These are phyloP conservation scores for Amphipoea oculea DNA, from an alignment of 2,888 invertebrate genomes.

Conservation along the genomic window DNA sequence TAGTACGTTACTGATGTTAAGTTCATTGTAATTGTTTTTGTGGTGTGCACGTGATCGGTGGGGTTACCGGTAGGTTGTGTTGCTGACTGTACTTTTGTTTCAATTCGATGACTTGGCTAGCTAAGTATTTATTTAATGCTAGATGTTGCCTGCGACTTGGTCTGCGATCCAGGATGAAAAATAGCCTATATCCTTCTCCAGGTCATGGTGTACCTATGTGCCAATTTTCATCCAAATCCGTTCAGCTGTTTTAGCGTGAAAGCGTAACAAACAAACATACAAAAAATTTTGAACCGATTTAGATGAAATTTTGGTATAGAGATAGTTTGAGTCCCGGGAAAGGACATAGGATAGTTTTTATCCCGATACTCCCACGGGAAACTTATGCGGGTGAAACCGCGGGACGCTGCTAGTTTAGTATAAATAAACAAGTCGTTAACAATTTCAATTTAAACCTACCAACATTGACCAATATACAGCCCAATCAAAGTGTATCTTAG, in stretches of 20 bases:
- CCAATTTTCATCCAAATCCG: background rate
- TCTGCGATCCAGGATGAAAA: background rate
- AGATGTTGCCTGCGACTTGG: background rate
- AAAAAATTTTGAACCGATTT: no score
- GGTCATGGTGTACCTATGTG: background rate
- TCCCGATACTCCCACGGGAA: no score
- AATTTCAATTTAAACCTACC: conserved; percentile 31
- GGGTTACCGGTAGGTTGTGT: conserved; percentile 47
- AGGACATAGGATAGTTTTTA: no score
- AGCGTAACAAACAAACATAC: background rate
- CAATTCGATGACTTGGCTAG: background rate
- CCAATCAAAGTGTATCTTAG: conserved; percentile 40
- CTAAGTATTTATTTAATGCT: background rate
- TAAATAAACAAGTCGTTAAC: background rate
- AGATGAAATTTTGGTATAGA: no score
- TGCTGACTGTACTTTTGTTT: conserved; percentile 62
- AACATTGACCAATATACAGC: conserved; percentile 37
- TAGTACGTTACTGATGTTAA: conserved; percentile 73
- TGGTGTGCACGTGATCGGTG: conserved; percentile 55
- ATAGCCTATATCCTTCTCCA: background rate
- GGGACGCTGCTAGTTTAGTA: no score
- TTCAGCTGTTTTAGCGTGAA: background rate
- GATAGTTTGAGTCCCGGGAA: no score
- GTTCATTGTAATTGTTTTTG: conserved; percentile 76
- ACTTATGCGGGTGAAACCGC: no score